A percentile compares a stretch with the other conserved stretches of the same genome.
Evolutionary conservation across 2,888 invertebrate genomes (phyloP).

Genomic region (Miltochrista miniata): DNA sequence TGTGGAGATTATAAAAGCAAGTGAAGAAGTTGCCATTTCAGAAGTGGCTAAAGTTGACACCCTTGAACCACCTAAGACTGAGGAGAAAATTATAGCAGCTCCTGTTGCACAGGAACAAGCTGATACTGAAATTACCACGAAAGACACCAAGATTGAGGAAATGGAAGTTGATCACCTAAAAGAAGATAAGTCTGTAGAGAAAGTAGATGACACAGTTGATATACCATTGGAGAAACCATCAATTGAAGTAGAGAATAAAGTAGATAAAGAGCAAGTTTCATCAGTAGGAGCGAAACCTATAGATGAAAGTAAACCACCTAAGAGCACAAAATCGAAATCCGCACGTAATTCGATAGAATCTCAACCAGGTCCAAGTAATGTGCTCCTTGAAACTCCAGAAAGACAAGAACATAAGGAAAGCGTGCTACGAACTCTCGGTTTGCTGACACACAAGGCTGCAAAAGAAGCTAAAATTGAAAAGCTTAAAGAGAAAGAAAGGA

Average conservation of each 20-base stretch:
- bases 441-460: constrained; percentile 89
- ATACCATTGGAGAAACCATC: constrained; percentile 8
- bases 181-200: not conserved
- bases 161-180: constrained; percentile 4
- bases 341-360: constrained; percentile 33
- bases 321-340: constrained; percentile 33
- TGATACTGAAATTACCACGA: constrained; percentile 3
- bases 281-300: constrained; percentile 31
- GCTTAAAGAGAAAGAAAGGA: constrained; percentile 76
- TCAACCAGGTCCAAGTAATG: constrained; percentile 67
- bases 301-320: constrained; percentile 33
- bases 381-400: constrained; percentile 83
- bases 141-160: constrained; percentile 7
- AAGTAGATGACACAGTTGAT: not conserved
- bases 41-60: constrained; percentile 45
- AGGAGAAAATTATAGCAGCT: constrained; percentile 20
- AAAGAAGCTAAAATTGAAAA: constrained; percentile 86
- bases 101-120: constrained; percentile 3
- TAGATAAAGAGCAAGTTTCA: constrained; percentile 36
- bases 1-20: constrained; percentile 53
- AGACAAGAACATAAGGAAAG: constrained; percentile 88
- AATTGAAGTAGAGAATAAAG: constrained; percentile 15
- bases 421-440: constrained; percentile 88
- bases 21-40: constrained; percentile 53
- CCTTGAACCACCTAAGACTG: constrained; percentile 20